Evolutionary conservation across 2,888 invertebrate species (phyloP), one percentile per base, ranked within the genome.

Genomic region (Volucella zonaria): DNA sequence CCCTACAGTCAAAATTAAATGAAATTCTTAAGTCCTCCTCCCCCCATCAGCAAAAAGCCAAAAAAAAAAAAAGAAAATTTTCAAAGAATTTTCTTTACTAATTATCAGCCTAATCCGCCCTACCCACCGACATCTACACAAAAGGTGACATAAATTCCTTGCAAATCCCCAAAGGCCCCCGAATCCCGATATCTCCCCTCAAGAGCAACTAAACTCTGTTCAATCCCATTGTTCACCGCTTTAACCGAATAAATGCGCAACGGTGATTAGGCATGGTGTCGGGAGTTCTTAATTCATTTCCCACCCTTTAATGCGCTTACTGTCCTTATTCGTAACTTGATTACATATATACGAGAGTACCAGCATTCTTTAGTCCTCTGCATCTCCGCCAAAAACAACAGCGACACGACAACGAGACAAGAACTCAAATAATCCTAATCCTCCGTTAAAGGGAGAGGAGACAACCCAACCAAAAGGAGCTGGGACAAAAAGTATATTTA

Each of bases 381-480:
- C 73, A 67, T 62, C 40, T 31, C 31, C 31, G 6, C 31, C 31
- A 31, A 31, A 31, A 31, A 31, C 73, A 45, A 62, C 47, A 47
- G n/a, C 38, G 23, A 64, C 23, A 31, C 31, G 62, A n/a, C 38
- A 40, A 59, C 23, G 1, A 1, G 62, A 42, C 67, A 68, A 74
- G 58, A 78, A 54, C 45, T 52, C 38, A 58, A 75, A 59, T 68
- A 82, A 74, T 66, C 68, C 68, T 64, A 59, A 79, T 82, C 49
- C 79, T 10, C 31, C 40, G 23, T 1, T 1, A 15, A 45, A 12
- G 56, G 31, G 61, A n/a, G 10, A 18, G 8, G 59, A 47, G 11
- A 31, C 11, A 15, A 14, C 23, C 10, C 31, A 1, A 11, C 45
- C 23, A 40, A 61, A 23, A 2, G 11, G 8, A 1, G n/a, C 3